These are phyloP conservation scores for Urocitellus parryii DNA, from an alignment of 2,113 vertebrate species.

Conservation along the genomic window DNA sequence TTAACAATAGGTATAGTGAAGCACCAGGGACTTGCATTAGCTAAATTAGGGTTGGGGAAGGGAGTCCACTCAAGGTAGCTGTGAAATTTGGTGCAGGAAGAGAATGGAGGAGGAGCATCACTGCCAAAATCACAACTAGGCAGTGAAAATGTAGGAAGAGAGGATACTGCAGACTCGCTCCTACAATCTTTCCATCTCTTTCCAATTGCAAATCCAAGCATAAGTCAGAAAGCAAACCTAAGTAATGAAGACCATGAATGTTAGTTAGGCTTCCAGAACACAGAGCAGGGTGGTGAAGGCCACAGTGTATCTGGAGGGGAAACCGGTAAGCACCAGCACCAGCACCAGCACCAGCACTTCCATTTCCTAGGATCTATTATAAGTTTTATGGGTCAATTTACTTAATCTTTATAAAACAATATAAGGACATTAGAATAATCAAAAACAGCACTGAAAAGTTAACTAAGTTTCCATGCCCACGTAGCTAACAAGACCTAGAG, in stretches of 20 bases:
- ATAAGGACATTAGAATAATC: not conserved
- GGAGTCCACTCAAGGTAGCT: not conserved
- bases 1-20: not conserved
- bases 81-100: not conserved
- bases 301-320: not conserved
- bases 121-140: not conserved
- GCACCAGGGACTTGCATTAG: not conserved
- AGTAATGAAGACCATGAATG: not conserved
- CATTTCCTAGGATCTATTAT: not conserved
- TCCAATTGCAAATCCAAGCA: not conserved
- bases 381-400: not conserved
- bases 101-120: not conserved
- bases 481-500: not conserved
- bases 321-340: not conserved
- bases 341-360: not conserved
- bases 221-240: not conserved
- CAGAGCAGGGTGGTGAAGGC: not conserved
- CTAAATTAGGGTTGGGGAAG: not conserved
- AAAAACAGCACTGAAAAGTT: not conserved
- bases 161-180: not conserved
- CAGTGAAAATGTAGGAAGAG: not conserved
- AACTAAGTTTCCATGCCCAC: not conserved
- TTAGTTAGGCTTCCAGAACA: not conserved
- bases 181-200: not conserved
- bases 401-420: not conserved